Evolutionary conservation across 1,140 invertebrate genomes (phyloP), one percentile per base, ranked within the genome.

Genomic region (Halyomorpha halys): DNA sequence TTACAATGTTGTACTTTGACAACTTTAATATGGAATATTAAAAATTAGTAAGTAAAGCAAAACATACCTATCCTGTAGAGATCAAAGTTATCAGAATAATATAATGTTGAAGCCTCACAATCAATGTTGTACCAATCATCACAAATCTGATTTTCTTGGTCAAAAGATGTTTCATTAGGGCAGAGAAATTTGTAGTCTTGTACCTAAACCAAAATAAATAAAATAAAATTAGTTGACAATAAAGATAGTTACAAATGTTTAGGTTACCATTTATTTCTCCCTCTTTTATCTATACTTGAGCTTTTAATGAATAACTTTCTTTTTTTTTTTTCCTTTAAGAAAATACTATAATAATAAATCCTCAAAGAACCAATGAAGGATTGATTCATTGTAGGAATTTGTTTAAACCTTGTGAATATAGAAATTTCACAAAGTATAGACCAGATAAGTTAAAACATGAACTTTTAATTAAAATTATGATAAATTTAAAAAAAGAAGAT

Each of bases 71-170:
- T 79, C 68, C 86, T 81, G 75, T 89, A 90, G 63, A 90, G 78
- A 78, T 91, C 88, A 68, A 90, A 87, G 74, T 89, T 88, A 76
- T 90, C 88, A 72, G 86, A 87, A 76, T 87, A 88, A 70, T 85
- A 90, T 53, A 89, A 76, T 15, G 86, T 85, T 3, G 87, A 82
- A 19, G 85, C 83, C 68, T 87, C 84, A 72, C 90, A 93, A 70
- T 90, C 88, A 0, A 92, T 86, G 71, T 93, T 89, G 65, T 86
- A 87, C 89, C 89, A 92, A 72, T 91, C 88, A 54, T 90, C 89
- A 73, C 91, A 94, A 23, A 91, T 92, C 74, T 93, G 89, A 62
- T 90, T 88, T 72, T 93, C 90, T 73, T 94, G 91, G 73, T 94
- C 90, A 76, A 95, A 94, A 64, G 91, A 84, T 0, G 91, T 95